Evolutionary conservation across 2,113 vertebrate species (phyloP).

Genomic region (Leptodactylus fuscus): DNA sequence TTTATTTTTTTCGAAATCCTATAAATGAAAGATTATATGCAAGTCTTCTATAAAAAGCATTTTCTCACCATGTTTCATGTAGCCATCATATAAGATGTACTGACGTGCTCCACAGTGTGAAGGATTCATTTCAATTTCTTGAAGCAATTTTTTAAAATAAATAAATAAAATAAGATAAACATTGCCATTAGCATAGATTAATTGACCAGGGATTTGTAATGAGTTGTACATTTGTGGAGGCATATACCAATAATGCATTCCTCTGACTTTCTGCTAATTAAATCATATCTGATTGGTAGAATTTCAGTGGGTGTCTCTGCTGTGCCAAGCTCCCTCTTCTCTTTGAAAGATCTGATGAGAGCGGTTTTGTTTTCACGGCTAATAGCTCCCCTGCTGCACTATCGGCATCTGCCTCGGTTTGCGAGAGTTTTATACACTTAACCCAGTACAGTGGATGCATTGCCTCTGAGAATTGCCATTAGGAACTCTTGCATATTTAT

Average conservation of each 20-base stretch:
- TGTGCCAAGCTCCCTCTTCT: constrained; percentile 53
- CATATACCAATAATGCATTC: constrained; percentile 53
- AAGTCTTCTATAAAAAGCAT: too few species aligned
- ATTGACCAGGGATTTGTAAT: constrained; percentile 59
- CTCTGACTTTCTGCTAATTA: constrained; percentile 60
- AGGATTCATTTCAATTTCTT: constrained; percentile 37
- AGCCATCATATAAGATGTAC: too few species aligned
- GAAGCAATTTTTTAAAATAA: constrained; percentile 47
- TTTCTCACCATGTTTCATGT: too few species aligned
- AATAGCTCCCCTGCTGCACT: constrained; percentile 59
- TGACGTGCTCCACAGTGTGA: neutral
- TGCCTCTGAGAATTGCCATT: constrained; percentile 55
- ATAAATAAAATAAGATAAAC: constrained; percentile 53
- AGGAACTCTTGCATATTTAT: constrained; percentile 54
- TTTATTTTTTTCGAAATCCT: too few species aligned
- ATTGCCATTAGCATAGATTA: constrained; percentile 60
- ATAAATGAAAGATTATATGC: too few species aligned
- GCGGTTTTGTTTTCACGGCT: constrained; percentile 57
- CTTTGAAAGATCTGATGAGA: constrained; percentile 59
- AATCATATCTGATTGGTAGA: constrained; percentile 60
- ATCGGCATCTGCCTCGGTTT: constrained; percentile 53
- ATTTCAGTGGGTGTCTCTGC: constrained; percentile 56
- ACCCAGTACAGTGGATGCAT: constrained; percentile 49
- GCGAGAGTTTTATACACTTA: constrained; percentile 57
- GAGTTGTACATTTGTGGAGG: constrained; percentile 56